Base-by-base conservation (phyloP, 2,888 invertebrate species). In the Ctenicera cuprea region DNA sequence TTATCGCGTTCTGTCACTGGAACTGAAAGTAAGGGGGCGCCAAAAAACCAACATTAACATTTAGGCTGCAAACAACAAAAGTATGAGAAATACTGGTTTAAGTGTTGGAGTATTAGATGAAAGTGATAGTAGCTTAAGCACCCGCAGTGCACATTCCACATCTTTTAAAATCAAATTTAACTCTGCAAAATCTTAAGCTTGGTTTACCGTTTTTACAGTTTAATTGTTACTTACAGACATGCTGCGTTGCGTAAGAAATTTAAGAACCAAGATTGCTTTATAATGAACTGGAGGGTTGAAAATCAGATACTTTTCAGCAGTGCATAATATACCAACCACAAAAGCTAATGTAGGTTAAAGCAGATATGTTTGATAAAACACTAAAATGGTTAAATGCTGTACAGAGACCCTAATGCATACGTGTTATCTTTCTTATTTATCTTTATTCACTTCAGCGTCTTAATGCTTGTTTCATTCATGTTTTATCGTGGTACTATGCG, bases 381-480 rank as follows among this genome's bases (percentile, higher is more conserved):
- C 52, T 67, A 67, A 67, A 67, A 67, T 67, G 52, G 67, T 67
- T 67, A 67, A 67, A 54, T 57, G 43, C 57, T 52, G 54, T 66
- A 66, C 65, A 66, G 64, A 64, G 65, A 41, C 50, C 41, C 52
- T 66, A 66, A 66, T 66, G 65, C 52, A 66, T 66, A 52, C 50
- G 50, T 66, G 65, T 67, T 67, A 67, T 67, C 67, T 67, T 67
- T 67, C 67, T 67, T 67, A 67, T 67, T 67, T 67, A 67, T 67
- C 67, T 67, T 67, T 57, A 59, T 59, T 59, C 67, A 59, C 43
- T 66, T 54, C 65, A 54, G 65, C 65, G 65, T 67, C 67, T 67
- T 67, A 67, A 67, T 67, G 59, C 67, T 59, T 67, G 67, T 59
- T 67, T 67, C 67, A 59, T 67, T 67, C 65, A 66, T 66, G 52